Conservation (phyloP, 1,140 invertebrate genomes). For the Oryzaephilus surinamensis region DNA sequence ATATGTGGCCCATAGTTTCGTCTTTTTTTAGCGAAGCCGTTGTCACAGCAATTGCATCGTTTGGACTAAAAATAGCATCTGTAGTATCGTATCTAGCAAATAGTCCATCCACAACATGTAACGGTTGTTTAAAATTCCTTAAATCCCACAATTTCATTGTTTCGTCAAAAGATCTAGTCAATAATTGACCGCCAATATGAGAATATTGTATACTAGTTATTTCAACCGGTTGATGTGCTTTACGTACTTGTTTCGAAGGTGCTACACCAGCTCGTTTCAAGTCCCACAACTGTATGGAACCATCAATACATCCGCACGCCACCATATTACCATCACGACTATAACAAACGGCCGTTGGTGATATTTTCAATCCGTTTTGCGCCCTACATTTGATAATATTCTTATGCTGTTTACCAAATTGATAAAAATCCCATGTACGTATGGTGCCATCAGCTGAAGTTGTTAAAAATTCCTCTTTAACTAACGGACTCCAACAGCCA, state of each 20-base stretch:
- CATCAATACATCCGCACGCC: slow-evolving; percentile 86
- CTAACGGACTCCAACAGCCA: slow-evolving; percentile 89
- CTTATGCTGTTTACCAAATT: slow-evolving; percentile 64
- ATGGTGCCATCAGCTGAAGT: slow-evolving; percentile 88
- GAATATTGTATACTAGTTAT: slow-evolving; percentile 81
- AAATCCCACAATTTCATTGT: slow-evolving; percentile 95
- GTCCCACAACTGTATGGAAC: slow-evolving; percentile 98
- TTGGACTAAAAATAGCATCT: slow-evolving; percentile 89
- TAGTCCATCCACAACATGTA: slow-evolving; percentile 58
- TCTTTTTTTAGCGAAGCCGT: slow-evolving; percentile 69
- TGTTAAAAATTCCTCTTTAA: slow-evolving; percentile 88
- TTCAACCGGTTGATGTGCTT: slow-evolving; percentile 73
- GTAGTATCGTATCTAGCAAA: slow-evolving; percentile 85
- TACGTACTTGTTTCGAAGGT: slow-evolving; percentile 62
- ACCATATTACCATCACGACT: slow-evolving; percentile 82
- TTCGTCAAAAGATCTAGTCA: slow-evolving; percentile 81
- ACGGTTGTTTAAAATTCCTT: slow-evolving; percentile 66
- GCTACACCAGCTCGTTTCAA: slow-evolving; percentile 75
- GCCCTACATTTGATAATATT: slow-evolving; percentile 83
- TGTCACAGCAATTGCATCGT: slow-evolving; percentile 82
- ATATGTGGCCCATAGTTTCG: slow-evolving; percentile 58
- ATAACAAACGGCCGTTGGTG: slow-evolving; percentile 75
- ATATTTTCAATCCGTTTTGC: slow-evolving; percentile 77
- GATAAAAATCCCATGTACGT: slow-evolving; percentile 78
- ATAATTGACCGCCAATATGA: slow-evolving; percentile 70